These are phyloP conservation scores for Hystrix cristata DNA, from an alignment of 2,113 vertebrate species.

Conservation along the genomic window DNA sequence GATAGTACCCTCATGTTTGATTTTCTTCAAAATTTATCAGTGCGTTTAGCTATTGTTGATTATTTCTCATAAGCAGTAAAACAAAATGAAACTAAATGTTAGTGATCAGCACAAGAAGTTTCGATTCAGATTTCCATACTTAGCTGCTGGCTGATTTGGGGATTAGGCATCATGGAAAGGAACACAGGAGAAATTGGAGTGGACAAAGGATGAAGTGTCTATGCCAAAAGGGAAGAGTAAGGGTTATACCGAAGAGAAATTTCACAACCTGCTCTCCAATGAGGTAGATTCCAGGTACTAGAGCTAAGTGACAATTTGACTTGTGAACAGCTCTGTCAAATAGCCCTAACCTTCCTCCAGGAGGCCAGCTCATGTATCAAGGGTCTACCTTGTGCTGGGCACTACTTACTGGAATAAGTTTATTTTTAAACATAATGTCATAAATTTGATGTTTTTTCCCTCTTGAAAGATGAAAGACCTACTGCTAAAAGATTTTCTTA, in stretches of 20 bases:
- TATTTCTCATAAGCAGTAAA: not conserved
- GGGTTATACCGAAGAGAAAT: not conserved
- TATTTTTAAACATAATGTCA: slow-evolving; percentile 2
- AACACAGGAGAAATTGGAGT: not conserved
- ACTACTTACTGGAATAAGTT: not conserved
- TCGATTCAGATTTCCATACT: not conserved
- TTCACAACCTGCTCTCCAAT: not conserved
- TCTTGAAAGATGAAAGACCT: slow-evolving; percentile 3
- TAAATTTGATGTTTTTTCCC: not conserved
- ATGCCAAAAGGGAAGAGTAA: not conserved
- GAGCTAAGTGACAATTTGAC: not conserved
- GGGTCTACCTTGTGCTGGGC: too few relatives aligned
- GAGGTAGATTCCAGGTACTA: not conserved
- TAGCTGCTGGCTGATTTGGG: not conserved
- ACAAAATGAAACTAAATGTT: not conserved
- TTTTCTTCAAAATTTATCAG: not conserved
- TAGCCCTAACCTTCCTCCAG: not conserved
- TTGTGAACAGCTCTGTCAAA: not conserved
- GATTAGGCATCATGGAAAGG: not conserved
- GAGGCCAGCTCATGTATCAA: not conserved
- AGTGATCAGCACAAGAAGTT: not conserved
- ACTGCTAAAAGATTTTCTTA: not conserved
- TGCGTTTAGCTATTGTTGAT: not conserved
- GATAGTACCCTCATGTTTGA: not conserved
- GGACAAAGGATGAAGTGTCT: not conserved